Conservation (phyloP, 2,797 vertebrate species). For the Rhodeus uyekii region DNA sequence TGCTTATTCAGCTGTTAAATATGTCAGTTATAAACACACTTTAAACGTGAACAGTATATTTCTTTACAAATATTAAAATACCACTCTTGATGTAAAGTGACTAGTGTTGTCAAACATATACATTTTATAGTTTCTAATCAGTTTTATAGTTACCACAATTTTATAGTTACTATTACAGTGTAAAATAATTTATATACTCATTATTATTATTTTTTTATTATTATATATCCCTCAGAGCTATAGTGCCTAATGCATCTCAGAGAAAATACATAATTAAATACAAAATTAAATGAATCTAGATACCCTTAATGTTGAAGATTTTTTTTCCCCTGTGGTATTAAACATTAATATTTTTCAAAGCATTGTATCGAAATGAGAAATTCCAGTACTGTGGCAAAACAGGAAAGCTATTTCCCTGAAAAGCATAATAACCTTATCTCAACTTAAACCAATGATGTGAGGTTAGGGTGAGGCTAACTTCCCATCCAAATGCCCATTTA, state of each 20-base stretch:
- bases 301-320: background rate
- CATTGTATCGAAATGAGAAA: background rate
- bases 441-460: background rate
- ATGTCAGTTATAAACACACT: background rate
- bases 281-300: too few species aligned
- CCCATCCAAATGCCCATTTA: background rate
- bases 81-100: background rate
- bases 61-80: background rate
- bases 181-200: background rate
- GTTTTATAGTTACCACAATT: conserved; percentile 6
- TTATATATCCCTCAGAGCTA: background rate
- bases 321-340: background rate
- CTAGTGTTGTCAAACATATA: background rate
- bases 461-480: background rate
- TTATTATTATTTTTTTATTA: background rate
- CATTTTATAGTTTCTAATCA: too few species aligned
- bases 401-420: background rate
- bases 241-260: background rate
- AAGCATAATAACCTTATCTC: background rate
- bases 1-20: background rate
- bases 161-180: background rate
- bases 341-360: background rate
- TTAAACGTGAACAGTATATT: background rate
- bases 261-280: too few species aligned
- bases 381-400: background rate